Evolutionary conservation across 2,888 invertebrate species (phyloP).

Genomic region (Campopleginae sp.): DNA sequence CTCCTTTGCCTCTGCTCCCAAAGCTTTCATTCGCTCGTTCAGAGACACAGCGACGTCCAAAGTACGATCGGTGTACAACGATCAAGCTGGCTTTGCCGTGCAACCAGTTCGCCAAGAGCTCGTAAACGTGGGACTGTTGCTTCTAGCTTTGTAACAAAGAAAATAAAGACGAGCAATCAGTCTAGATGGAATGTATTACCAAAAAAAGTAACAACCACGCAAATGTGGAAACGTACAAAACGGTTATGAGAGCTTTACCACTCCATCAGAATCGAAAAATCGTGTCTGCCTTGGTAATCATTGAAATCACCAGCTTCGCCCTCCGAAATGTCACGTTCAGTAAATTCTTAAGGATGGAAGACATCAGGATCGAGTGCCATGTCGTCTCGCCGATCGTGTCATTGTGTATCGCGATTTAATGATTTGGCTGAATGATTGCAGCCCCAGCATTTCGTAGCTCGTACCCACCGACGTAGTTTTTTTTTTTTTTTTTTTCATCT

Average conservation of each 20-base stretch:
- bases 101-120: constrained; percentile 58
- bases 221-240: background rate
- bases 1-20: constrained; percentile 40
- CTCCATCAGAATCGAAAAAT: background rate
- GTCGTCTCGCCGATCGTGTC: background rate
- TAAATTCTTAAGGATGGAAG: background rate
- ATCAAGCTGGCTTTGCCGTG: constrained; percentile 66
- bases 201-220: background rate
- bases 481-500: constrained; percentile 36
- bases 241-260: background rate
- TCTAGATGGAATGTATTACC: background rate
- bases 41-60: constrained; percentile 36
- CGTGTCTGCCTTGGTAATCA: constrained; percentile 19
- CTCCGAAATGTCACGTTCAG: too few relatives aligned
- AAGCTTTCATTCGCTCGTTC: constrained; percentile 50
- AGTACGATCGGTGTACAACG: constrained; percentile 65
- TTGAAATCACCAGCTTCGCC: constrained; percentile 47
- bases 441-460: background rate
- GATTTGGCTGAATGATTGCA: background rate
- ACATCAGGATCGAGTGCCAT: background rate
- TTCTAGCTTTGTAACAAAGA: constrained; percentile 26
- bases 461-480: too few relatives aligned
- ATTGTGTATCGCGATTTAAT: background rate
- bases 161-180: background rate
- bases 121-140: constrained; percentile 72